A percentile compares a stretch with the other conserved stretches of the same genome.
phyloP scores from a whole-genome alignment of 1,140 invertebrate genomes.

The Pemphigus obesinymphae region DNA sequence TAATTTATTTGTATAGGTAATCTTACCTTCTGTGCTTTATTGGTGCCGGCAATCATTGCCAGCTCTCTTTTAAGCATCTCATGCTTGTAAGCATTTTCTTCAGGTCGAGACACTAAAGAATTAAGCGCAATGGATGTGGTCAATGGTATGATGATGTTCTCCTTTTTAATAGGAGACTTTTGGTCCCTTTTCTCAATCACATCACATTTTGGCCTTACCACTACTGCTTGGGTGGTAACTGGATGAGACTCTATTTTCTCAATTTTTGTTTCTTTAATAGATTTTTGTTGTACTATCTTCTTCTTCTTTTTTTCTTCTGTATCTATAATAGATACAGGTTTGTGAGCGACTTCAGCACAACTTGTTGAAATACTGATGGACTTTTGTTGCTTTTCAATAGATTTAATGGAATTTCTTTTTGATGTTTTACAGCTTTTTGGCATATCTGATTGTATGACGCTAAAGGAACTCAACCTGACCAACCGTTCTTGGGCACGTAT shows the following conservation, averaged over 20 bases:
- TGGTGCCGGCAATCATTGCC: conserved; percentile 37
- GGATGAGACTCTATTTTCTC: conserved; percentile 4
- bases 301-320: conserved; percentile 29
- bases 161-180: conserved; percentile 26
- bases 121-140: conserved; percentile 32
- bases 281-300: conserved; percentile 33
- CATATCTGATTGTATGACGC: conserved; percentile 33
- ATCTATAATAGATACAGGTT: not conserved
- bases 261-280: not conserved
- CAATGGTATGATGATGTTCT: conserved; percentile 34
- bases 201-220: conserved; percentile 25
- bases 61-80: conserved; percentile 37
- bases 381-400: not conserved
- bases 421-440: conserved; percentile 26
- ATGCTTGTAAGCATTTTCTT: conserved; percentile 37
- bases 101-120: conserved; percentile 30
- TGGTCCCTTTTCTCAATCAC: conserved; percentile 27
- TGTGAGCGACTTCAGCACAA: not conserved
- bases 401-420: conserved; percentile 13
- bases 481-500: conserved; percentile 23
- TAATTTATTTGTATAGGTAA: not conserved
- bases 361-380: not conserved
- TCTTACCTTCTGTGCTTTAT: conserved; percentile 29
- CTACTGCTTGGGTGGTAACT: not conserved
- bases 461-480: conserved; percentile 37